Evolutionary conservation across 2,888 invertebrate genomes (phyloP).

Genomic region (Pristionchus maxplancki): DNA sequence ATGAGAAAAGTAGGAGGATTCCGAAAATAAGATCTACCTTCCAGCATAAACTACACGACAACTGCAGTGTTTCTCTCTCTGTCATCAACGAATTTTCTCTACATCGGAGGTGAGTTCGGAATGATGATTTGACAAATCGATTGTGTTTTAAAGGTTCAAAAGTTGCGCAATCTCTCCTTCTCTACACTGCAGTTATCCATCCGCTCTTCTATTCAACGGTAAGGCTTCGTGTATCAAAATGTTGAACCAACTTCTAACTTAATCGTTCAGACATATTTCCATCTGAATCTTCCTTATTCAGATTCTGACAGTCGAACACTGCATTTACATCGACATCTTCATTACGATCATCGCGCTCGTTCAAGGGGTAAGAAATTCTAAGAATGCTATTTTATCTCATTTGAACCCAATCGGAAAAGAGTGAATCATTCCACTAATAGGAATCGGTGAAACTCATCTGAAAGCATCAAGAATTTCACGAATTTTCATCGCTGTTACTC

Average conservation of each 20-base stretch:
- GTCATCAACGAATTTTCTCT: slow-evolving; percentile 7
- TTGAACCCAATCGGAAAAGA: background rate
- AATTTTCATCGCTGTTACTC: background rate
- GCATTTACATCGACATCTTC: slow-evolving; percentile 38
- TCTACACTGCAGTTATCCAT: slow-evolving; percentile 37
- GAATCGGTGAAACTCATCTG: background rate
- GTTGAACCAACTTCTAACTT: too few relatives aligned
- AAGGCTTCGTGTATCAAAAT: too few relatives aligned
- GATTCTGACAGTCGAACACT: slow-evolving; percentile 4
- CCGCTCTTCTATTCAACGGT: slow-evolving; percentile 33
- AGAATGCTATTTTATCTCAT: too few relatives aligned
- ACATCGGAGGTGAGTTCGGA: slow-evolving; percentile 31
- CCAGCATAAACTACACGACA: background rate
- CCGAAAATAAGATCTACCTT: background rate
- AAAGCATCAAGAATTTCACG: background rate
- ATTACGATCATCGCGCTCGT: background rate
- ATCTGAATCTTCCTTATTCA: background rate
- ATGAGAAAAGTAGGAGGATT: background rate
- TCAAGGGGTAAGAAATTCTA: slow-evolving; percentile 10
- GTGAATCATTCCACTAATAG: background rate
- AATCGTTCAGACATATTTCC: too few relatives aligned
- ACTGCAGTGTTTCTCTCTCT: slow-evolving; percentile 4
- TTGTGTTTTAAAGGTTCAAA: slow-evolving; percentile 39
- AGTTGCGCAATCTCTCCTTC: slow-evolving; percentile 13
- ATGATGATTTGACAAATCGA: too few relatives aligned